Base-by-base conservation (phyloP, 92 coral and sea anemone species). In the Palythoa grandiflora region DNA sequence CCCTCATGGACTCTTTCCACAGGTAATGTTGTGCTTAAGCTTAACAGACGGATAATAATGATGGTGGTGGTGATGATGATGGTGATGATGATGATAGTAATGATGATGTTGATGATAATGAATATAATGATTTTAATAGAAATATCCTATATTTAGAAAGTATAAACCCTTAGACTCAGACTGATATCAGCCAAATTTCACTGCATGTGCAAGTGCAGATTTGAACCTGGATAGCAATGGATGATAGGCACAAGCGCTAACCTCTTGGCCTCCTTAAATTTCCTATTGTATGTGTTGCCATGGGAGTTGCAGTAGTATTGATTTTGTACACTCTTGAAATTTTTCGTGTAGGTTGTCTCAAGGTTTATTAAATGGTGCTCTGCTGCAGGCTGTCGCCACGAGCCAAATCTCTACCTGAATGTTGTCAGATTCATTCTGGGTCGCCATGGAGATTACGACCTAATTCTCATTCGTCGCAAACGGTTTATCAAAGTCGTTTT, bases 1-100 rank as follows among this genome's bases (percentile, higher is more conserved):
- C 68, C 98, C 98, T 11, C 95, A 94, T 80, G 98, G 96, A 3
- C 81, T 94, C 52, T 94, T 93, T 73, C 87, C 93, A 3, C 89
- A 75, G 80, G 80, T 75, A 75, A 2, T 20, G 44, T 9, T 40
- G 1, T 73, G 2, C 53, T 17, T 71, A 1, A 1, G 48, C 48
- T 38, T 19, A 44, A 7, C 52, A 35, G 1, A 15, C 38, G 1
- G 36, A 8, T 44, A 44, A 44, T 2, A 44, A 44, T 44, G 50
- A 8, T 44, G 50, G 7, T 8, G 0, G 50, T 44, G 48, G 1
- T 44, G 6, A 44, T 44, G 6, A 44, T 44, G 47, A 5, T 40
- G 2, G 6, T 44, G 4, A 7, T 44, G 50, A 3, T 44, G 50
- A 44, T 44, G 50, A 44, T 44, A 8, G 6, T 44, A 44, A 44